Evolutionary conservation across 2,888 invertebrate genomes (phyloP), one percentile per base, ranked within the genome.

Genomic region (Apotomis turbidana): DNA sequence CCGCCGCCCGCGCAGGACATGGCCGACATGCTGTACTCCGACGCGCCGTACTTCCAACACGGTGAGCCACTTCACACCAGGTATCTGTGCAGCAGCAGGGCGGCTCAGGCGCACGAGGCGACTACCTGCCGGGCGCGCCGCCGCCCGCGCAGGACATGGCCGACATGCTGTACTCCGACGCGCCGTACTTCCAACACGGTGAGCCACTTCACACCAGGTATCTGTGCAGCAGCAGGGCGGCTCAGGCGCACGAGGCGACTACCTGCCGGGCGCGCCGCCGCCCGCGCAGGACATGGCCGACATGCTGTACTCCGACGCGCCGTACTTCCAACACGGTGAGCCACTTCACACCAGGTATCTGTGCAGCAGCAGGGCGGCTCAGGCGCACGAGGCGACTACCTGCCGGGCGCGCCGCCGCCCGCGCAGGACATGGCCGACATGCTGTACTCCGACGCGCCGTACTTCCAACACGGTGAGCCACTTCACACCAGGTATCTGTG

Each of bases 21-120:
- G 77, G 66, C 71, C 74, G 79, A 81, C 55, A 60, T 58, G 44
- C 73, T 78, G 75, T 75, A 77, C 70, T 86, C 85, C 76, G 81
- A 82, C 9, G 82, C 83, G 52, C 85, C 84, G 10, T 88, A 87
- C 84, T 90, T 87, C 81, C 88, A 88, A 76, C 85, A 76, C 60
- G 74, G 60, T 61, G 5, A 52, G 70, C 55, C 41, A 41, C 5
- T 41, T 6, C 5, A 15, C 6, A 0, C 0, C 41, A 41, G 5
- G 41, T 41, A 27, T 27, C 27, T 27, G 2, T 27, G 27, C 27
- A 27, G 27, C 27, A 27, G 27, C 4, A 41, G 5, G 41, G 41
- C 27, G 27, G 41, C 41, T 5, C 41, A 4, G 75, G 44, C 80
- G 75, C 85, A 86, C 83, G 85, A 82, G 77, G 85, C 76, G 82